Conservation (phyloP, 2,797 vertebrate species). For the Adelosebastes latens region DNA sequence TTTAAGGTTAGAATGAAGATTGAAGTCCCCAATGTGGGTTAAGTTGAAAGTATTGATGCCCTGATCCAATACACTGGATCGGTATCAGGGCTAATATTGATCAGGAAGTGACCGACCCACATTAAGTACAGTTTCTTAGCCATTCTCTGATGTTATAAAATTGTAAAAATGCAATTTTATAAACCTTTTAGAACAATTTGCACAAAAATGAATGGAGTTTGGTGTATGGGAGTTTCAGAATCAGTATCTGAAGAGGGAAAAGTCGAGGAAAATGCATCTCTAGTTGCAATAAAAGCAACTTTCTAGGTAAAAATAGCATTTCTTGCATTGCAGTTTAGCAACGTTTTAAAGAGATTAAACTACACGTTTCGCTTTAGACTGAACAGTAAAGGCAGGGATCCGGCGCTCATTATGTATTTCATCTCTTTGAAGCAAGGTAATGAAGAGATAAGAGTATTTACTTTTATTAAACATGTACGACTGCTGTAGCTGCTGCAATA, state of each 20-base stretch:
- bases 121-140: background rate
- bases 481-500: conserved; percentile 36
- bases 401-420: conserved; percentile 22
- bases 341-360: conserved; percentile 4
- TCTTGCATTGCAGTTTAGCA: background rate
- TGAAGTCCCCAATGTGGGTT: conserved; percentile 7
- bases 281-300: background rate
- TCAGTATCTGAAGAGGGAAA: background rate
- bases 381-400: conserved; percentile 2
- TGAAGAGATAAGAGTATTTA: conserved; percentile 55
- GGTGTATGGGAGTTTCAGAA: background rate
- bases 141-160: background rate
- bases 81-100: conserved; percentile 30
- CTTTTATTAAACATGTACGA: conserved; percentile 38
- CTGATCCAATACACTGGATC: conserved; percentile 28
- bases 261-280: background rate
- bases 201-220: background rate
- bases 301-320: background rate
- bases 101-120: background rate
- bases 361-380: background rate
- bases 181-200: background rate
- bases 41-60: conserved; percentile 31
- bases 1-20: conserved; percentile 10
- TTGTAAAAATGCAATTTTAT: background rate
- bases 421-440: conserved; percentile 24